Evolutionary conservation across 1,140 invertebrate species (phyloP), one percentile per base, ranked within the genome.

Genomic region (Pantala flavescens): DNA sequence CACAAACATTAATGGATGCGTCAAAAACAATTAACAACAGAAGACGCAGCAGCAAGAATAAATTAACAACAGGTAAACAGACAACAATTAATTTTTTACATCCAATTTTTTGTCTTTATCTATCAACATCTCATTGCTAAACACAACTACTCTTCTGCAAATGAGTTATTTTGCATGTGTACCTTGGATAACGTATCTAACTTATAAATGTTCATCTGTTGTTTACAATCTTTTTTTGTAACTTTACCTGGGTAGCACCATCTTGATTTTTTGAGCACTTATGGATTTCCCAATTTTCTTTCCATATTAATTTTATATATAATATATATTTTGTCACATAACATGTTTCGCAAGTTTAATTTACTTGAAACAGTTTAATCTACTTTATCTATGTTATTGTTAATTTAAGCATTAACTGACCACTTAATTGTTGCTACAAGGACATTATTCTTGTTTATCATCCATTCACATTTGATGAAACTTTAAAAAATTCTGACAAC

Each of bases 1-100:
- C 49, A 63, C n/a, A 21, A 63, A 63, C 49, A 63, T 63, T 63
- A 21, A 63, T 19, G 49, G 49, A 63, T 63, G 49, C 49, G 49
- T 63, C 49, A 63, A 63, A 63, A 63, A 63, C 49, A 63, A 63
- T 63, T 63, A 63, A 63, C 49, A 63, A 63, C 49, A 63, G 14
- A 63, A 63, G 49, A 63, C 49, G 49, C 49, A 63, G 49, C 49
- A 63, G 49, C 49, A 63, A 21, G 49, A 19, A 19, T 63, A 63
- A 63, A 63, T 63, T 63, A 63, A 63, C 49, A 63, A 63, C 49
- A 63, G 49, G 49, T 63, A 63, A 63, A 63, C 49, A 63, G 49
- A 63, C 49, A 63, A 63, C 49, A 63, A 63, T 63, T 63, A 63
- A 63, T 63, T 19, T 63, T 63, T 63, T 12, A 63, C 49, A 63